phyloP scores from a whole-genome alignment of 2,797 vertebrate species.

The Fundulus diaphanus region DNA sequence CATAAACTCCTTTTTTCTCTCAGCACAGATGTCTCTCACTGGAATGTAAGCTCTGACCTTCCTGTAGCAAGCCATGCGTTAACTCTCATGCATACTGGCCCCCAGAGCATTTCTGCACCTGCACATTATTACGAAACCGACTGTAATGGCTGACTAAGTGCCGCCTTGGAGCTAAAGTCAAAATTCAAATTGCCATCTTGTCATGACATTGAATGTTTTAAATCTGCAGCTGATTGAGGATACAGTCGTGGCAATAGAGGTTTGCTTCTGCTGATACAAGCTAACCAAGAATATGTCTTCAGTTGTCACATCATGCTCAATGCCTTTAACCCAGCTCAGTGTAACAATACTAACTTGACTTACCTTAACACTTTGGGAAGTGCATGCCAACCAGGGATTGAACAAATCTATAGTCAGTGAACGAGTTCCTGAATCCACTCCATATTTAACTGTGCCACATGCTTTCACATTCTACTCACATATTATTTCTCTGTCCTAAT shows the following conservation, averaged over 20 bases:
- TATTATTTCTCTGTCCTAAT: slow-evolving; percentile 42
- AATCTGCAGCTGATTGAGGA: neutral
- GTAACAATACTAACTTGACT: neutral
- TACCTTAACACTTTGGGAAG: slow-evolving; percentile 29
- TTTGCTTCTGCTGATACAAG: slow-evolving; percentile 6
- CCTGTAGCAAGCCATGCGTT: slow-evolving; percentile 26
- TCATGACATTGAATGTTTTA: slow-evolving; percentile 13
- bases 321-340: neutral
- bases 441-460: slow-evolving; percentile 71
- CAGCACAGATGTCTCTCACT: slow-evolving; percentile 19
- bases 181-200: slow-evolving; percentile 22
- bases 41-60: slow-evolving; percentile 29
- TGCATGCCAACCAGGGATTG: slow-evolving; percentile 71
- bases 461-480: slow-evolving; percentile 50
- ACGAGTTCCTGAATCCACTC: slow-evolving; percentile 53
- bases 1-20: slow-evolving; percentile 18
- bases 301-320: slow-evolving; percentile 3
- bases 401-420: slow-evolving; percentile 69
- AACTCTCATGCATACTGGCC: slow-evolving; percentile 13
- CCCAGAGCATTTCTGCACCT: slow-evolving; percentile 1
- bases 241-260: neutral
- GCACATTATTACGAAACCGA: slow-evolving; percentile 41
- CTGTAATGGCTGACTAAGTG: slow-evolving; percentile 33
- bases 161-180: slow-evolving; percentile 34
- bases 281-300: neutral